Base-by-base conservation (phyloP, 2,113 vertebrate genomes). In the Panurus biarmicus region DNA sequence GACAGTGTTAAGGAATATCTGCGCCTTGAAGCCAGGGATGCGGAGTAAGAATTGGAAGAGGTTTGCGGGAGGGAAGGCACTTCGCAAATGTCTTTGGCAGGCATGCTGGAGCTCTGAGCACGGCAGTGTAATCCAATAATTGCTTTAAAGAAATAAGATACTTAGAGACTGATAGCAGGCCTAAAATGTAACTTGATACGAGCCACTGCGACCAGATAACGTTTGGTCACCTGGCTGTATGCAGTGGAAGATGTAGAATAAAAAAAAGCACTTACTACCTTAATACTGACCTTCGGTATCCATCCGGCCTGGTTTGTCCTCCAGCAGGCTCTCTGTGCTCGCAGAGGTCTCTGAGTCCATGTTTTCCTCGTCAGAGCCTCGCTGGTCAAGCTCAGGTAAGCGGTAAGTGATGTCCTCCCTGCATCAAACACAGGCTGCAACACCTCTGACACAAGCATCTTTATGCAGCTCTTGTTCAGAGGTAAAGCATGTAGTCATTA, bases 341-440 rank as follows among this genome's bases (percentile, higher is more conserved):
- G 98, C 98, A 0, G 99, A 99, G 0, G 98, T 98, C 95, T 99
- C 99, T 0, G 99, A 99, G 94, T 99, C 99, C 54, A 98, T 48
- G 36, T 99, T 99, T 90, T 99, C 99, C 96, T 99, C 99, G 9
- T 99, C 99, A 0, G 99, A 99, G 77, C 98, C 98, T 2, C 98
- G 98, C 70, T 99, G 99, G 90, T 99, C 99, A 66, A 99, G 98
- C 95, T 99, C 99, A 2, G 99, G 99, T 40, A 99, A 97, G 22
- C 99, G 98, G 56, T 98, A 99, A 5, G 98, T 98, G 77, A 99
- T 98, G 31, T 99, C 98, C 91, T 99, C 99, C 97, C 99, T 99
- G 91, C 5, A 38, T 3, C 42, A 82, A 78, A 80, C 44, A 65
- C 26, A 79, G 40, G 89, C 9, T 26, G 57, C 18, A 53, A 9